Evolutionary conservation across 2,797 vertebrate genomes (phyloP).

Genomic region (Danio kyathit): DNA sequence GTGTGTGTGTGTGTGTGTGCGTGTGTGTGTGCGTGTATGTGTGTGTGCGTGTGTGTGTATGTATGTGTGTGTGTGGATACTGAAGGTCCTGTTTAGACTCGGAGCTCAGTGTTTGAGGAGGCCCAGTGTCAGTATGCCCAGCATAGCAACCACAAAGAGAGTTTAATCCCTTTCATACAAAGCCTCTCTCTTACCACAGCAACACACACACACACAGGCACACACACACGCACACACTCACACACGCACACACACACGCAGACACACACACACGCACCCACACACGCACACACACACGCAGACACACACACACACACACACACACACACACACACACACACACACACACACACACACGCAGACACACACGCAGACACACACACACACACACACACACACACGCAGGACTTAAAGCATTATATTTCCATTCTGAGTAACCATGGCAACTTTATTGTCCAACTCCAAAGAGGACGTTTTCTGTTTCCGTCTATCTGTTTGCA

Average conservation of each 20-base stretch:
- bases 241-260: slow-evolving; percentile 54
- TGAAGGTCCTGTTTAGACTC: slow-evolving; percentile 56
- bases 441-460: slow-evolving; percentile 81
- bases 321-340: background rate
- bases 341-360: slow-evolving; percentile 25
- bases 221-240: slow-evolving; percentile 23
- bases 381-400: slow-evolving; percentile 55
- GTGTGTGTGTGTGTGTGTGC: background rate
- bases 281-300: too few relatives aligned
- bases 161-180: slow-evolving; percentile 68
- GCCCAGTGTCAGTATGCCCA: slow-evolving; percentile 67
- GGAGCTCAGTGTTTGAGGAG: slow-evolving; percentile 68
- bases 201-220: background rate
- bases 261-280: slow-evolving; percentile 43
- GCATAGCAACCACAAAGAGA: slow-evolving; percentile 72
- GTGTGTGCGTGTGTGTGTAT: slow-evolving; percentile 4
- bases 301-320: slow-evolving; percentile 51
- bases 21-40: background rate
- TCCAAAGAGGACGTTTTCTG: slow-evolving; percentile 70
- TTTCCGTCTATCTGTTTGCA: slow-evolving; percentile 69
- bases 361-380: too few relatives aligned
- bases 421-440: slow-evolving; percentile 79
- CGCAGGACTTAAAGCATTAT: slow-evolving; percentile 65
- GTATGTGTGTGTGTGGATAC: slow-evolving; percentile 3
- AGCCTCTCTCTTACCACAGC: slow-evolving; percentile 41